phyloP scores from a whole-genome alignment of 2,888 invertebrate species.

The Parascotia fuliginaria region DNA sequence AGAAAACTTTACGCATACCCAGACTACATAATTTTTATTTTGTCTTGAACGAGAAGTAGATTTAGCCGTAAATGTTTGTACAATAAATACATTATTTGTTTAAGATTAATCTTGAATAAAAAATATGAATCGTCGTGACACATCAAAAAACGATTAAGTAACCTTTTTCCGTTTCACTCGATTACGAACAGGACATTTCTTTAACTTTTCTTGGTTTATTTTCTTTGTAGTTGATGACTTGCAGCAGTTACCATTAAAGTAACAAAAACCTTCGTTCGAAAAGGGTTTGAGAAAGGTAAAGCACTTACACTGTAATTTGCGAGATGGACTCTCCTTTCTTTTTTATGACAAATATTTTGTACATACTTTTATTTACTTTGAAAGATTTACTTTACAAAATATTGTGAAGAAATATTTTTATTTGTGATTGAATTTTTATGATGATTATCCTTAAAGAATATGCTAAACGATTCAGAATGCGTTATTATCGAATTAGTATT shows the following conservation, averaged over 20 bases:
- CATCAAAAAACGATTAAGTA: background rate
- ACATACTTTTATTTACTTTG: slow-evolving; percentile 5
- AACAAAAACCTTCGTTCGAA: slow-evolving; percentile 4
- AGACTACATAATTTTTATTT: no score
- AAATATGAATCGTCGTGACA: background rate
- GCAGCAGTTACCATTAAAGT: slow-evolving; percentile 4
- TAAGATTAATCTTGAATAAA: no score
- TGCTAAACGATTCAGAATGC: no score
- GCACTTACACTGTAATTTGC: slow-evolving; percentile 19
- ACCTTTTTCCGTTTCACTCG: background rate
- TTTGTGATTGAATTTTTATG: slow-evolving; percentile 8
- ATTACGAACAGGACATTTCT: background rate
- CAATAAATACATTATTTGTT: no score
- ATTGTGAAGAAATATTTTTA: background rate
- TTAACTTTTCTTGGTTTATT: background rate
- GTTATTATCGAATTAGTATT: no score
- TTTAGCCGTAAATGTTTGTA: no score
- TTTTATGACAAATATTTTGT: slow-evolving; percentile 8
- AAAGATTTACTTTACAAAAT: background rate
- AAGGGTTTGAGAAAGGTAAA: background rate
- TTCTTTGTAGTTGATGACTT: slow-evolving; percentile 8
- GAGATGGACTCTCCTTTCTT: slow-evolving; percentile 12
- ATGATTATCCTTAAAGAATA: no score
- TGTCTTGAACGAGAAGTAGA: no score
- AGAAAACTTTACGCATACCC: no score